A percentile compares a stretch with the other conserved stretches of the same genome.
These are phyloP conservation scores for Leptodactylus fuscus DNA, from an alignment of 2,113 vertebrate species.

Conservation along the genomic window DNA sequence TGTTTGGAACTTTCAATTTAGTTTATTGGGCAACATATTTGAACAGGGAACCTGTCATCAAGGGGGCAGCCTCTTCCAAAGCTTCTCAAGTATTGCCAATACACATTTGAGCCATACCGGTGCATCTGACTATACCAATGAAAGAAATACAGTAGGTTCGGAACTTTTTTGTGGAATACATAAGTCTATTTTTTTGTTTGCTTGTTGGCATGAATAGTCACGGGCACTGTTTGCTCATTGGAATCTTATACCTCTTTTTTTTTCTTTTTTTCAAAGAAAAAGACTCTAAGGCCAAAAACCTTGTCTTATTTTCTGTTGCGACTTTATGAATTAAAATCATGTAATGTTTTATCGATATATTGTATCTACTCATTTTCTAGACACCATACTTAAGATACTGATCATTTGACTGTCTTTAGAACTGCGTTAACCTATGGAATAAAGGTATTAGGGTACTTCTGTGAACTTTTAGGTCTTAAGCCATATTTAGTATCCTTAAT, in stretches of 20 bases:
- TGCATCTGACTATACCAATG: constrained; percentile 71
- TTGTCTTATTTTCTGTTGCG: not conserved
- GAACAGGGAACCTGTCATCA: constrained; percentile 94
- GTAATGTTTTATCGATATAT: not conserved
- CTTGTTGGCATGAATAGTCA: constrained; percentile 88
- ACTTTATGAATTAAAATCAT: not conserved
- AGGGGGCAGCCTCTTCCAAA: constrained; percentile 84
- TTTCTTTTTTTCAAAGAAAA: constrained; percentile 74
- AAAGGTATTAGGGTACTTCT: not conserved
- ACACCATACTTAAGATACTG: not conserved
- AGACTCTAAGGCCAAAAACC: constrained; percentile 61
- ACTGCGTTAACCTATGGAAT: not conserved
- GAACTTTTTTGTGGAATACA: constrained; percentile 70
- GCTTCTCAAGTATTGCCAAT: constrained; percentile 68
- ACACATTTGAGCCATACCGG: constrained; percentile 73
- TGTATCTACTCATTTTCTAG: not conserved
- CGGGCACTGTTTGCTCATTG: constrained; percentile 86
- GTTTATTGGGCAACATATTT: constrained; percentile 99
- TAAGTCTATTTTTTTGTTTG: constrained; percentile 72
- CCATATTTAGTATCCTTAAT: constrained; percentile 22
- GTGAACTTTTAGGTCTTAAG: constrained; percentile 30
- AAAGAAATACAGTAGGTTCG: constrained; percentile 72
- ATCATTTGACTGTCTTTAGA: too few relatives aligned
- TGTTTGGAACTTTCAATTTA: constrained; percentile 97
- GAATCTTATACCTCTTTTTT: constrained; percentile 80